phyloP scores from a whole-genome alignment of 2,797 vertebrate species.

The Apogon hyalosoma region DNA sequence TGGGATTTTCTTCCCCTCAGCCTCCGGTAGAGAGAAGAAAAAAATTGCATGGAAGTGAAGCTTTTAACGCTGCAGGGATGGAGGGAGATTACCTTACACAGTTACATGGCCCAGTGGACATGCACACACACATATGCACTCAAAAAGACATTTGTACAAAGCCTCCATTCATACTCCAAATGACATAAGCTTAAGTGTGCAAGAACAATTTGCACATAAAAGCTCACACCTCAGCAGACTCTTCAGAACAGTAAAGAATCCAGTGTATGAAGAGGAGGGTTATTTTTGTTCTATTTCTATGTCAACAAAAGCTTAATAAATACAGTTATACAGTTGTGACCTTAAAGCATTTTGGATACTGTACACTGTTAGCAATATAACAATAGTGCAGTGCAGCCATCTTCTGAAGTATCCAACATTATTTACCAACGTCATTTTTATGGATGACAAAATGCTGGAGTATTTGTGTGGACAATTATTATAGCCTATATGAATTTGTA shows the following conservation, averaged over 20 bases:
- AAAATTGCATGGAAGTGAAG: constrained; percentile 48
- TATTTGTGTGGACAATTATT: no score
- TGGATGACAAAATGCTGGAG: no score
- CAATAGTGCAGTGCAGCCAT: no score
- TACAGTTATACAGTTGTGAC: no score
- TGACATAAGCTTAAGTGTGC: constrained; percentile 1
- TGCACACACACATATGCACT: constrained; percentile 27
- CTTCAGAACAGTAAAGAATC: constrained; percentile 10
- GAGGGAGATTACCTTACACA: constrained; percentile 57
- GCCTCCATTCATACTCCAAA: constrained; percentile 40
- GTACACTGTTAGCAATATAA: no score
- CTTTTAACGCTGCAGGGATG: constrained; percentile 55
- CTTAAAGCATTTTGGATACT: no score
- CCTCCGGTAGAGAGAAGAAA: constrained; percentile 16
- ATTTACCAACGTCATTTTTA: no score
- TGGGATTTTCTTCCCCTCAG: constrained; percentile 59
- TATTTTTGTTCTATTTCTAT: not conserved
- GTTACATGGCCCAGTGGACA: constrained; percentile 31
- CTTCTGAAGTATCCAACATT: no score
- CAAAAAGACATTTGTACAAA: constrained; percentile 30
- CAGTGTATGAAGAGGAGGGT: not conserved
- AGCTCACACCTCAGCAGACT: constrained; percentile 24
- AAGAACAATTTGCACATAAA: constrained; percentile 15
- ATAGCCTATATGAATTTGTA: no score
- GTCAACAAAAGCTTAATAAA: not conserved